A percentile compares a stretch with the other conserved stretches of the same genome.
Conservation (phyloP, 2,113 vertebrate genomes). For the Planiliza haematocheilus region DNA sequence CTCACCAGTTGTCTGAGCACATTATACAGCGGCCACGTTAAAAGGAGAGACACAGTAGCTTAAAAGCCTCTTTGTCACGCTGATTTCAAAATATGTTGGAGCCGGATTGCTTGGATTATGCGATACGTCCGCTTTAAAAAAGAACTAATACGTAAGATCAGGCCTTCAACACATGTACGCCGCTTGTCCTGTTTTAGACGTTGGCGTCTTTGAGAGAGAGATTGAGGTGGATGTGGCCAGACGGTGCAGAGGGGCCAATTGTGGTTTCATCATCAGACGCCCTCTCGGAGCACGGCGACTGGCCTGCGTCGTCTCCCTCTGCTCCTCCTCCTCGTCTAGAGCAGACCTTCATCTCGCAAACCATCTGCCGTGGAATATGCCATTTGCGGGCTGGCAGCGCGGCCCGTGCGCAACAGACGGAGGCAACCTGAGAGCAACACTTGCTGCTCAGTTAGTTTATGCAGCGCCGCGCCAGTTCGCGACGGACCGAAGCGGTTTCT, state of each 20-base stretch:
- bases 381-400: constrained; percentile 19
- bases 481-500: background rate
- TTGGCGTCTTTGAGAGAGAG: background rate
- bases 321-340: constrained; percentile 14
- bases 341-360: constrained; percentile 36
- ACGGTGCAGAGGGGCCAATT: background rate
- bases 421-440: constrained; percentile 20
- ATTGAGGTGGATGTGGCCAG: background rate
- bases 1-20: background rate
- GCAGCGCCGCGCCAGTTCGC: background rate
- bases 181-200: background rate
- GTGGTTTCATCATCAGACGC: constrained; percentile 35
- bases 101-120: background rate
- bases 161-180: constrained; percentile 7
- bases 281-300: constrained; percentile 12
- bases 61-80: constrained; percentile 19
- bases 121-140: background rate
- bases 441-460: constrained; percentile 27
- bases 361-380: constrained; percentile 53
- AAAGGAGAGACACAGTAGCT: constrained; percentile 8
- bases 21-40: background rate
- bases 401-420: constrained; percentile 14
- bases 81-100: constrained; percentile 5
- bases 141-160: constrained; percentile 11
- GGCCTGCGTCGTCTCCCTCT: background rate